Evolutionary conservation across 2,888 invertebrate species (phyloP).

Genomic region (Agonopterix alstromeriana): DNA sequence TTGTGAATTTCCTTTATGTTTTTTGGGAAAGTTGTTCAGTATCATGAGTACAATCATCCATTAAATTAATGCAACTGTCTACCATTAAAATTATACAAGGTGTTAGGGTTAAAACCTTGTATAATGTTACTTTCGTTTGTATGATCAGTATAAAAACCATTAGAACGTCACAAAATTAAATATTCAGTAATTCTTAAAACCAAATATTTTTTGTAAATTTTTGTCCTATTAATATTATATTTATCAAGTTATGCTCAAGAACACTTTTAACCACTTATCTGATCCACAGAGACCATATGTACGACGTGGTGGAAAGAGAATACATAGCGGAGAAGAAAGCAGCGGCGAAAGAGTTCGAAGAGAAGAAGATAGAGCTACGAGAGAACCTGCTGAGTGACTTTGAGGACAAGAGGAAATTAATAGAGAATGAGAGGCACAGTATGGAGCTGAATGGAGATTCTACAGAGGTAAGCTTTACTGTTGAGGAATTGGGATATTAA

Average conservation of each 20-base stretch:
- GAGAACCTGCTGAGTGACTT: slow-evolving; percentile 93
- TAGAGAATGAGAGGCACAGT: slow-evolving; percentile 91
- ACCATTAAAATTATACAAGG: no score
- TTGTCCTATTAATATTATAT: neutral
- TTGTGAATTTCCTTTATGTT: no score
- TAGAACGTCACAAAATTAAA: no score
- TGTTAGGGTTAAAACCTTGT: no score
- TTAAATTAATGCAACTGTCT: no score
- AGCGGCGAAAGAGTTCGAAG: slow-evolving; percentile 94
- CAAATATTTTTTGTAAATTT: no score
- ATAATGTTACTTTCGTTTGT: no score
- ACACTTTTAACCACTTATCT: neutral
- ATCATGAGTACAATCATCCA: no score
- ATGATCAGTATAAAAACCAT: no score
- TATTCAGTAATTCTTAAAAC: no score
- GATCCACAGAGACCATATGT: slow-evolving; percentile 82
- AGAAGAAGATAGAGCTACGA: slow-evolving; percentile 93
- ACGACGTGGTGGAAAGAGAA: slow-evolving; percentile 91
- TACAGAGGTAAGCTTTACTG: slow-evolving; percentile 78
- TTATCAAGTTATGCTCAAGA: neutral
- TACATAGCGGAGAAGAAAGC: slow-evolving; percentile 92
- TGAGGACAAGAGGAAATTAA: slow-evolving; percentile 93
- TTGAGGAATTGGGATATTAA: no score
- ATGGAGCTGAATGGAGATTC: slow-evolving; percentile 95
- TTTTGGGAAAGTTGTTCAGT: no score